These are phyloP conservation scores for Chaetodon trifasciatus DNA, from an alignment of 2,797 vertebrate genomes.

Conservation along the genomic window DNA sequence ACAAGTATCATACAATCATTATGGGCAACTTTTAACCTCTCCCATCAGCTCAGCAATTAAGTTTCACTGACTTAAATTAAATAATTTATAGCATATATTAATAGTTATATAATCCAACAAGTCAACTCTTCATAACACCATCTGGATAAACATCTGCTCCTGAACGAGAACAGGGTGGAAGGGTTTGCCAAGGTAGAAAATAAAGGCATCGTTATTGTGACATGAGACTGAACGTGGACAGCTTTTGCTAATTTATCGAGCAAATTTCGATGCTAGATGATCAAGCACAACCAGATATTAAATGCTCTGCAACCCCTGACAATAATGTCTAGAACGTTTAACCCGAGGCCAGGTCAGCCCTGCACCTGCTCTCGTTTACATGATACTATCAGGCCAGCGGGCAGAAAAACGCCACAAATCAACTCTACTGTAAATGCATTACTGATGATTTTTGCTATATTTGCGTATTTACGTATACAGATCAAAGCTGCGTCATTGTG, in stretches of 20 bases:
- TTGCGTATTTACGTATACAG: conserved; percentile 2
- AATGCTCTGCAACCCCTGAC: not conserved
- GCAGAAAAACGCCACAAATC: not conserved
- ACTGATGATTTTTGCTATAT: not conserved
- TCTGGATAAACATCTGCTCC: conserved; percentile 46
- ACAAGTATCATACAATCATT: conserved; percentile 53
- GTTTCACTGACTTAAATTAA: conserved; percentile 70
- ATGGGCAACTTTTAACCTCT: conserved; percentile 35
- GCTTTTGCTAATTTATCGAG: not conserved
- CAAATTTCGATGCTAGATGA: not conserved
- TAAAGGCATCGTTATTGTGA: conserved; percentile 39
- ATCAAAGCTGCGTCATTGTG: conserved; percentile 4
- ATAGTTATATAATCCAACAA: conserved; percentile 59
- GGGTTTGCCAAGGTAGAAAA: conserved; percentile 18
- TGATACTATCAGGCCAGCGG: not conserved
- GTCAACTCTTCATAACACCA: conserved; percentile 41
- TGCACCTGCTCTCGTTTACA: not conserved
- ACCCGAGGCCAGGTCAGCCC: not conserved
- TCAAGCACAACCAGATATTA: not conserved
- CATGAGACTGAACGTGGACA: not conserved
- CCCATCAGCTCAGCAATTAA: conserved; percentile 24
- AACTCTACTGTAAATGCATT: not conserved
- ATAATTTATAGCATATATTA: conserved; percentile 80
- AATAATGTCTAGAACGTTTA: not conserved
- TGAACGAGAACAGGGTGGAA: conserved; percentile 31